phyloP scores from a whole-genome alignment of 2,797 vertebrate species.

The Catostomus latipinnis region DNA sequence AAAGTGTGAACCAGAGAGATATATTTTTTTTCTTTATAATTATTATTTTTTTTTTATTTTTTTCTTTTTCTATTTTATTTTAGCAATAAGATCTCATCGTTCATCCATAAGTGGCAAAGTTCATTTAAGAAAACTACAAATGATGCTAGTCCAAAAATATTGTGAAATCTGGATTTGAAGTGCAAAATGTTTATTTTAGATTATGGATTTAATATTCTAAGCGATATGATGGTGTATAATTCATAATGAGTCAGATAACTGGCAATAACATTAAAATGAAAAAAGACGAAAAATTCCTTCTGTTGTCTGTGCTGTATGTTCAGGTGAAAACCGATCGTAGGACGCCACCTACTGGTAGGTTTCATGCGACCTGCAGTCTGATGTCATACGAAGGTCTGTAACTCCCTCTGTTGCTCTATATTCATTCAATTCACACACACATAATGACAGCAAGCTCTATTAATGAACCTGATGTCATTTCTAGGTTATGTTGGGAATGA shows the following conservation, averaged over 20 bases:
- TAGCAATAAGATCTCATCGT: neutral
- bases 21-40: no score
- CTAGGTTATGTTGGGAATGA: slow-evolving; percentile 42
- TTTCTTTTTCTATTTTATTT: no score
- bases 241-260: neutral
- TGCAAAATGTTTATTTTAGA: neutral
- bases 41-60: no score
- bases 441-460: neutral
- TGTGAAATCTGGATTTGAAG: neutral
- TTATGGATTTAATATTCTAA: neutral
- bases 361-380: neutral
- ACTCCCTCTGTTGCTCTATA: neutral
- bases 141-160: neutral
- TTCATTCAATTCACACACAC: slow-evolving; percentile 12
- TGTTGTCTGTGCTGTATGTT: neutral
- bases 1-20: no score
- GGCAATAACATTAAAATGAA: neutral
- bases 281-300: neutral
- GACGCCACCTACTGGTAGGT: slow-evolving; percentile 66
- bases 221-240: neutral
- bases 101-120: neutral
- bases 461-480: slow-evolving; percentile 37
- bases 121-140: neutral
- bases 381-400: neutral
- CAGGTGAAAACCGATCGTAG: slow-evolving; percentile 38